Evolutionary conservation across 2,888 invertebrate species (phyloP).

Genomic region (Drosophila quasianomalipes): DNA sequence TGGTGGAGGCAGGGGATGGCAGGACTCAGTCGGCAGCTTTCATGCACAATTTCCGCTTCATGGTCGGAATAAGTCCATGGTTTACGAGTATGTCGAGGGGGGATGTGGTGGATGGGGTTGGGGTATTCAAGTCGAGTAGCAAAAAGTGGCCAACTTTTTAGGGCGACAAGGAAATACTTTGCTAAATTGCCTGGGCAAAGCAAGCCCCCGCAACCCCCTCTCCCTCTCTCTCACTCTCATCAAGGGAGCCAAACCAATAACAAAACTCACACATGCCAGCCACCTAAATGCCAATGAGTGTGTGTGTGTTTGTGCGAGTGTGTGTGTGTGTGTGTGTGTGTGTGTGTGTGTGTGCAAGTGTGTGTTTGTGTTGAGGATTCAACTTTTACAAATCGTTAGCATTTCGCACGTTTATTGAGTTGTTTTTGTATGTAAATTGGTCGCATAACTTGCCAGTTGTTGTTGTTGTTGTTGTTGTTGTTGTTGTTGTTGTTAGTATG

Average conservation of each 20-base stretch:
- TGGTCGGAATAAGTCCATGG: slow-evolving; percentile 70
- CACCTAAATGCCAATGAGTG: slow-evolving; percentile 6
- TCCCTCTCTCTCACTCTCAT: background rate
- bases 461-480: slow-evolving; percentile 39
- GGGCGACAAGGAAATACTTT: slow-evolving; percentile 77
- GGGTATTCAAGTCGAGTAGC: slow-evolving; percentile 42
- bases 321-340: background rate
- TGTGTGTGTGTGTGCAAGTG: slow-evolving; percentile 2
- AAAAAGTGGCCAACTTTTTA: slow-evolving; percentile 77
- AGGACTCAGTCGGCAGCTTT: slow-evolving; percentile 43
- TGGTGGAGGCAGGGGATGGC: background rate
- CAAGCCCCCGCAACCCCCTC: background rate
- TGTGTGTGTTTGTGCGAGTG: background rate
- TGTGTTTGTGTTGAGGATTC: slow-evolving; percentile 43
- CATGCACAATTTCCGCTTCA: slow-evolving; percentile 75
- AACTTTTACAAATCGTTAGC: slow-evolving; percentile 81
- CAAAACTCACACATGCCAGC: slow-evolving; percentile 39
- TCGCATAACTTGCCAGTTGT: slow-evolving; percentile 70
- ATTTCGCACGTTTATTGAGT: slow-evolving; percentile 82
- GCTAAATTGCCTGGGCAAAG: slow-evolving; percentile 73
- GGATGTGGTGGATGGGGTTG: background rate
- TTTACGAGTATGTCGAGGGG: slow-evolving; percentile 52
- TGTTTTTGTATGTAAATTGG: slow-evolving; percentile 80
- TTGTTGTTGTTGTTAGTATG: slow-evolving; percentile 35
- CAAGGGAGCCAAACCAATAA: slow-evolving; percentile 37